These are phyloP conservation scores for Clepsis dumicolana DNA, from an alignment of 2,888 invertebrate species.

Conservation along the genomic window DNA sequence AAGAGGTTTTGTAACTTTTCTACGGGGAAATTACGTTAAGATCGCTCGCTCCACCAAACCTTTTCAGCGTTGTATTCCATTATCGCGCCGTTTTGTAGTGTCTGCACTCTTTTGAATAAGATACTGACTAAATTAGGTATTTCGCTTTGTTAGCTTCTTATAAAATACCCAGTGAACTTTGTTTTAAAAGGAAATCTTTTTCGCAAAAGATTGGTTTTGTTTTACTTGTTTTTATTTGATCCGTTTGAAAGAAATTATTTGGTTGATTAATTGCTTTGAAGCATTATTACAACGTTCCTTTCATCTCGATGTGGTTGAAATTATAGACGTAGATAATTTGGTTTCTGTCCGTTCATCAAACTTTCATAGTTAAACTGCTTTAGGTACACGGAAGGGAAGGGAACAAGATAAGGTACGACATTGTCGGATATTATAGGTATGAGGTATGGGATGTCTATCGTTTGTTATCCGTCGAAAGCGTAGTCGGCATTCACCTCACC, in stretches of 20 bases:
- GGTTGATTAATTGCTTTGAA: neutral
- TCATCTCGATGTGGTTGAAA: slow-evolving; percentile 2
- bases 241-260: slow-evolving; percentile 4
- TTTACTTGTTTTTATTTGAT: neutral
- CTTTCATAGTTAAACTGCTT: slow-evolving; percentile 7
- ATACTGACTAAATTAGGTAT: slow-evolving; percentile 34
- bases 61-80: slow-evolving; percentile 36
- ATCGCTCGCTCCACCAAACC: slow-evolving; percentile 39
- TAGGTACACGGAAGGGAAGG: slow-evolving; percentile 2
- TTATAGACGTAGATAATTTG: slow-evolving; percentile 9
- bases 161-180: slow-evolving; percentile 32
- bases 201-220: slow-evolving; percentile 8
- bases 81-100: slow-evolving; percentile 39
- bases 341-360: slow-evolving; percentile 8
- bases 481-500: slow-evolving; percentile 7
- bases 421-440: neutral
- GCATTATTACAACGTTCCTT: neutral
- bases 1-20: slow-evolving; percentile 41
- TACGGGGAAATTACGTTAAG: slow-evolving; percentile 37
- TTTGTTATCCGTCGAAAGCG: slow-evolving; percentile 11
- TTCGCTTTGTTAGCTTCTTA: slow-evolving; percentile 31
- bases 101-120: slow-evolving; percentile 41
- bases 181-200: slow-evolving; percentile 14
- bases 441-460: neutral
- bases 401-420: neutral